Conservation (phyloP, 2,888 invertebrate species). For the Sarcophaga subvicina region DNA sequence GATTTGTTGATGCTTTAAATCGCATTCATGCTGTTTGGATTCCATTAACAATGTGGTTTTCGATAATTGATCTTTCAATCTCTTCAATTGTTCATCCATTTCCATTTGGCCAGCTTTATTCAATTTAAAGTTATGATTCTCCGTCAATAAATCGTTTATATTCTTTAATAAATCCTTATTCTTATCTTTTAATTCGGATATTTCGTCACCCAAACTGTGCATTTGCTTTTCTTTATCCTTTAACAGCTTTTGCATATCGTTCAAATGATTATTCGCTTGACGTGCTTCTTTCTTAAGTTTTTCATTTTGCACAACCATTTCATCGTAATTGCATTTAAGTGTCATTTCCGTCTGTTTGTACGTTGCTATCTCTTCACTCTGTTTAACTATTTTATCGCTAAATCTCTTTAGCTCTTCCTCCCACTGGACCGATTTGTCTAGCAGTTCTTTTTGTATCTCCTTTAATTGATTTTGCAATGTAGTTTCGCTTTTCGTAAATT, state of each 20-base stretch:
- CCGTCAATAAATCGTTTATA: slow-evolving; percentile 54
- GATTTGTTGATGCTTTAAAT: slow-evolving; percentile 9
- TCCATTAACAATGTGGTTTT: slow-evolving; percentile 44
- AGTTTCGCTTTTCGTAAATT: slow-evolving; percentile 15
- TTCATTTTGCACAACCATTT: slow-evolving; percentile 68
- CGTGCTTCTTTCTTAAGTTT: slow-evolving; percentile 61
- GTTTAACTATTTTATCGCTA: slow-evolving; percentile 43
- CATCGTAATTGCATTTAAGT: slow-evolving; percentile 69
- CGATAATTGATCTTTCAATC: slow-evolving; percentile 30
- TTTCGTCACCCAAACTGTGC: slow-evolving; percentile 59
- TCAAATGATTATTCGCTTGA: slow-evolving; percentile 64
- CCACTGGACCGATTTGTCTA: slow-evolving; percentile 46
- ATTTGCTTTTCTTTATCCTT: slow-evolving; percentile 69
- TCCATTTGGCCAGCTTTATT: neutral
- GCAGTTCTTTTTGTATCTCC: slow-evolving; percentile 25
- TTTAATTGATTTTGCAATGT: slow-evolving; percentile 38
- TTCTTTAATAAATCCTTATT: slow-evolving; percentile 68
- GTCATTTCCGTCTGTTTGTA: slow-evolving; percentile 57
- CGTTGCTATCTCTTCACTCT: slow-evolving; percentile 41
- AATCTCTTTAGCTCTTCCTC: slow-evolving; percentile 59
- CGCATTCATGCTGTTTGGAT: slow-evolving; percentile 51
- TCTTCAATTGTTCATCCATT: slow-evolving; percentile 39
- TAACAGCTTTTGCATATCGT: slow-evolving; percentile 64
- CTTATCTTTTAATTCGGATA: slow-evolving; percentile 53
- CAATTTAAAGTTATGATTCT: slow-evolving; percentile 58